Conservation (phyloP, 2,797 vertebrate genomes). For the Peromyscus nudipes region DNA sequence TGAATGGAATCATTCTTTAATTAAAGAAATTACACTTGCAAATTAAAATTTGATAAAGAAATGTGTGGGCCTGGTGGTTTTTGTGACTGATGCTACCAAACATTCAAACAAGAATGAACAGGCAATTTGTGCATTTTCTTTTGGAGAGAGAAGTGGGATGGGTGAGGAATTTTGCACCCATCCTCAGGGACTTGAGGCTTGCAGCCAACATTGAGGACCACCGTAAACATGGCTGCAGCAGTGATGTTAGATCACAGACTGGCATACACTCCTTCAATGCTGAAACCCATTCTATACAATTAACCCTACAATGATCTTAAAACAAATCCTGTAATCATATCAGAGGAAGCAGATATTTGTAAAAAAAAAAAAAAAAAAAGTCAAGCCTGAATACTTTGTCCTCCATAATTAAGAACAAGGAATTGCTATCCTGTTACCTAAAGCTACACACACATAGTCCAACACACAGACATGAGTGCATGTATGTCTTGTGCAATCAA, state of each 20-base stretch:
- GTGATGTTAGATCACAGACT: too few species aligned
- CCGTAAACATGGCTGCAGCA: too few species aligned
- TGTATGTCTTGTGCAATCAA: too few species aligned
- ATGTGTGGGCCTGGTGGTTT: too few species aligned
- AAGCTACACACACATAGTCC: neutral
- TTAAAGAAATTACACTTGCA: neutral
- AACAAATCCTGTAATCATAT: neutral
- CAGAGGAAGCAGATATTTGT: neutral
- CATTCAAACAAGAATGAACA: neutral
- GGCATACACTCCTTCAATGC: neutral
- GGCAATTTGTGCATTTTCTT: neutral
- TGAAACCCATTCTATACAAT: neutral
- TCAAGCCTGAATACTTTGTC: neutral
- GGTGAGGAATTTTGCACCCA: too few species aligned
- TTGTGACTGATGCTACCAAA: neutral
- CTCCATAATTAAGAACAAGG: neutral
- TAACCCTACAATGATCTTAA: neutral
- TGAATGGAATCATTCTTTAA: neutral
- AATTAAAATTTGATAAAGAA: neutral
- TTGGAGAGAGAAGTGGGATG: neutral
- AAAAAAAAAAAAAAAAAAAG: neutral
- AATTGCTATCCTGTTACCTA: neutral
- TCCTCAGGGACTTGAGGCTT: neutral
- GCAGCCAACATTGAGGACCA: neutral
- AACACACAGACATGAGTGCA: neutral